Conservation (phyloP, 2,113 vertebrate species). For the Psettodes erumei region DNA sequence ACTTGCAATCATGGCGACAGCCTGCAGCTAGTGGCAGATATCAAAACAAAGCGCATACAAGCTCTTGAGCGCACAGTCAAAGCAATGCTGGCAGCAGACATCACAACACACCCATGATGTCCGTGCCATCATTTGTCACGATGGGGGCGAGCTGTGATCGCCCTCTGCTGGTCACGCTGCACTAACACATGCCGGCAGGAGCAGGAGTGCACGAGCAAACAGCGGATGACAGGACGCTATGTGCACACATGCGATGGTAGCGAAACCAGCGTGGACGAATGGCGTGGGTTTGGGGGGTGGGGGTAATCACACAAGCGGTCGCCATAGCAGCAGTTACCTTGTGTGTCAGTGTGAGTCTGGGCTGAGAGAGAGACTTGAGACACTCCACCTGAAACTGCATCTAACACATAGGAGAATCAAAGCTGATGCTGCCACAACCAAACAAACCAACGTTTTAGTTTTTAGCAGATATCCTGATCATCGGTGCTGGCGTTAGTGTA, state of each 20-base stretch:
- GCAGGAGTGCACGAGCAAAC: not conserved
- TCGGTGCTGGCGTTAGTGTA: conserved; percentile 12
- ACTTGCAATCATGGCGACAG: conserved; percentile 2
- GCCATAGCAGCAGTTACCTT: conserved; percentile 85
- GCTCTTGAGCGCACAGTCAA: not conserved
- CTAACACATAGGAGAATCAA: conserved; percentile 81
- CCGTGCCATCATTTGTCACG: not conserved
- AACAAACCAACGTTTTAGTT: conserved; percentile 8
- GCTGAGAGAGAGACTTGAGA: conserved; percentile 84
- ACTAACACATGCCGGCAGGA: conserved; percentile 22
- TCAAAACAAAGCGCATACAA: conserved; percentile 2
- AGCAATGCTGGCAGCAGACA: conserved; percentile 5
- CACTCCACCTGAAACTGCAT: conserved; percentile 84
- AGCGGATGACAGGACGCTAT: not conserved
- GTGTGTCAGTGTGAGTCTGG: conserved; percentile 85
- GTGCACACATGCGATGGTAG: conserved; percentile 10
- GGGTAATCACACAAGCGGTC: conserved; percentile 47
- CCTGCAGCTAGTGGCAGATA: not conserved
- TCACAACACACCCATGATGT: not conserved
- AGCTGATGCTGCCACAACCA: conserved; percentile 25
- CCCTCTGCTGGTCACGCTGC: conserved; percentile 66
- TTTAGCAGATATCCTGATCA: not conserved
- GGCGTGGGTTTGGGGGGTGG: not conserved
- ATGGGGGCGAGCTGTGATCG: conserved; percentile 12
- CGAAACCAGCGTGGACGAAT: not conserved